These are phyloP conservation scores for Cichlasoma orientale DNA, from an alignment of 2,797 vertebrate species.

Conservation along the genomic window DNA sequence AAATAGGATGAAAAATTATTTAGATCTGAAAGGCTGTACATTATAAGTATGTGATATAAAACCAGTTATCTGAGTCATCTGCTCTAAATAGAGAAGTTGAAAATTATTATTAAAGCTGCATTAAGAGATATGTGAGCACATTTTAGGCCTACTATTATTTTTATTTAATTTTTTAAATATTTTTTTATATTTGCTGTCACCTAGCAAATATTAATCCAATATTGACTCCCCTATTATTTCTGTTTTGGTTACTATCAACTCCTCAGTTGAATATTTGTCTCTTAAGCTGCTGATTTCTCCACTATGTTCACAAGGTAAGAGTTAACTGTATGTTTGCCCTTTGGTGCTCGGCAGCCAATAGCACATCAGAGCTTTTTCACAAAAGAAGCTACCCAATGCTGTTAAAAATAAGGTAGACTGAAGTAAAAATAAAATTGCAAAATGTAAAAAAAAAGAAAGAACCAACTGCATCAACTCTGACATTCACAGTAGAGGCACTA, in stretches of 20 bases:
- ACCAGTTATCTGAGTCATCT: background rate
- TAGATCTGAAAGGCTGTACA: background rate
- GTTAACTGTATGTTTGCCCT: background rate
- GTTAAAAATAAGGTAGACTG: background rate
- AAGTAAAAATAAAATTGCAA: background rate
- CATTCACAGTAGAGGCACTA: background rate
- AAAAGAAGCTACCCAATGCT: background rate
- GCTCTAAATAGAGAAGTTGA: background rate
- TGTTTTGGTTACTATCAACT: background rate
- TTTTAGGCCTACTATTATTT: too few relatives aligned
- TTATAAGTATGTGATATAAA: background rate
- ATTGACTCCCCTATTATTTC: background rate
- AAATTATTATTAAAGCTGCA: background rate
- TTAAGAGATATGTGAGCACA: background rate
- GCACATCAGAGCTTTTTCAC: background rate
- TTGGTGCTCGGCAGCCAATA: background rate
- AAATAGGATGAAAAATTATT: background rate
- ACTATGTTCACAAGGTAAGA: background rate
- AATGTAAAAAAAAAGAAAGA: too few relatives aligned
- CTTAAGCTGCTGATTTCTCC: background rate
- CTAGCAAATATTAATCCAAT: too few relatives aligned
- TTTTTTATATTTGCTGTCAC: too few relatives aligned
- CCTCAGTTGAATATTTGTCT: background rate
- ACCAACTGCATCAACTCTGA: background rate
- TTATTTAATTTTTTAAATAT: too few relatives aligned